A percentile compares a stretch with the other conserved stretches of the same genome.
Evolutionary conservation across 2,888 invertebrate species (phyloP).

Genomic region (Autographa gamma): DNA sequence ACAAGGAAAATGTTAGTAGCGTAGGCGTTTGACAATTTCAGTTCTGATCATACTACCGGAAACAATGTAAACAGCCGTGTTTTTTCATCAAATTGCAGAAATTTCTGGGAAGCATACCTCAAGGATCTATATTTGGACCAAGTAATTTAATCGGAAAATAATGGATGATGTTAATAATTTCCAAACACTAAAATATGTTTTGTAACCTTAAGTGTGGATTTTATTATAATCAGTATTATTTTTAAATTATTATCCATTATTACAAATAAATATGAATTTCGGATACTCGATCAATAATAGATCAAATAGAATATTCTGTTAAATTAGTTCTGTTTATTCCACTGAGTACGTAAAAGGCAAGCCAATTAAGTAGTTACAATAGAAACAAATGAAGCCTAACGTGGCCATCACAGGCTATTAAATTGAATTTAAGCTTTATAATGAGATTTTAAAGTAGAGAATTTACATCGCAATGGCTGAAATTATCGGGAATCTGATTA

Average conservation of each 20-base stretch:
- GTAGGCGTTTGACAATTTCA: not conserved
- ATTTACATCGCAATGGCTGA: not conserved
- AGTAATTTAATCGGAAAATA: too few relatives aligned
- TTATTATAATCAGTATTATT: slow-evolving; percentile 21
- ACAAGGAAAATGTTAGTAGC: not conserved
- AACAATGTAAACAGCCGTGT: not conserved
- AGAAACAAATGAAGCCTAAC: slow-evolving; percentile 15
- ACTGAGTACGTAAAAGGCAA: slow-evolving; percentile 6
- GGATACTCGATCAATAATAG: too few relatives aligned
- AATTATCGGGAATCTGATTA: not conserved
- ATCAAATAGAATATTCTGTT: not conserved
- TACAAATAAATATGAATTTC: not conserved
- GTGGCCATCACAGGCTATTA: slow-evolving; percentile 15
- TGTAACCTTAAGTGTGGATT: too few relatives aligned
- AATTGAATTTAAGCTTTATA: slow-evolving; percentile 2
- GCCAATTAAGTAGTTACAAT: slow-evolving; percentile 12
- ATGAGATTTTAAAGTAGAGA: slow-evolving; percentile 18
- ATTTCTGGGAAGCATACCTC: slow-evolving; percentile 5
- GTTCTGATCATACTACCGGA: not conserved
- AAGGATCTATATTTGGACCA: slow-evolving; percentile 23
- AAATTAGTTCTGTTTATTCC: not conserved
- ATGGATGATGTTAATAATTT: too few relatives aligned
- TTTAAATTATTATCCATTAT: not conserved
- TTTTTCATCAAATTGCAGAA: not conserved
- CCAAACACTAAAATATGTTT: too few relatives aligned